These are phyloP conservation scores for Asobara japonica DNA, from an alignment of 1,140 invertebrate genomes.

Conservation along the genomic window DNA sequence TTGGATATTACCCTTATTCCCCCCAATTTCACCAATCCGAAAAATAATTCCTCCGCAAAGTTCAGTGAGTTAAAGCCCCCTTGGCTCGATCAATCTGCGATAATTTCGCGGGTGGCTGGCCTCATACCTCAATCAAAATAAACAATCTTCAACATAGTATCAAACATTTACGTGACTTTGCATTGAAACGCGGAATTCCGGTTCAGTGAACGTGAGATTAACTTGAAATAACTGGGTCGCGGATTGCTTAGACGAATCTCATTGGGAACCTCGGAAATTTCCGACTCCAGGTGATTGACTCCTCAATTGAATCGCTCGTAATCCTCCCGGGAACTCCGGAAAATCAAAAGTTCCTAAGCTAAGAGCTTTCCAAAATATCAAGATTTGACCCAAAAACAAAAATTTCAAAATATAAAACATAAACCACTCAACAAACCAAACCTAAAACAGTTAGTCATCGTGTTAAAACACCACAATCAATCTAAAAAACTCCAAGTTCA, in stretches of 20 bases:
- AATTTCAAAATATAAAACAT: no score
- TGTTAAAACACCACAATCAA: neutral
- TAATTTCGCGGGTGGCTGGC: neutral
- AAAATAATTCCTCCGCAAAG: neutral
- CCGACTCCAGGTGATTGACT: neutral
- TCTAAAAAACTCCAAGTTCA: slow-evolving; percentile 35
- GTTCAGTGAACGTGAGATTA: neutral
- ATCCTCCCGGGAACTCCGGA: neutral
- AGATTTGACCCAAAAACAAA: neutral
- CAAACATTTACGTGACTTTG: neutral
- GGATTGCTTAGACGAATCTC: neutral
- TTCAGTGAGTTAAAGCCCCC: neutral
- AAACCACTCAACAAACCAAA: neutral
- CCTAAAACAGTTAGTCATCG: neutral
- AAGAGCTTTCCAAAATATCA: neutral
- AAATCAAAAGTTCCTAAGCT: neutral
- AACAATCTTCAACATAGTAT: neutral
- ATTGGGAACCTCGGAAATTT: neutral
- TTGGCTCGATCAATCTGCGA: neutral
- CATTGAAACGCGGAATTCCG: neutral
- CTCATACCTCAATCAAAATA: neutral
- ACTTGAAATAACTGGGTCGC: neutral
- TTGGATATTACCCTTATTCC: neutral
- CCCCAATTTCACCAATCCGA: neutral
- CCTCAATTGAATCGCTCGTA: neutral